phyloP scores from a whole-genome alignment of 2,888 invertebrate genomes.

The Orthosia gracilis region DNA sequence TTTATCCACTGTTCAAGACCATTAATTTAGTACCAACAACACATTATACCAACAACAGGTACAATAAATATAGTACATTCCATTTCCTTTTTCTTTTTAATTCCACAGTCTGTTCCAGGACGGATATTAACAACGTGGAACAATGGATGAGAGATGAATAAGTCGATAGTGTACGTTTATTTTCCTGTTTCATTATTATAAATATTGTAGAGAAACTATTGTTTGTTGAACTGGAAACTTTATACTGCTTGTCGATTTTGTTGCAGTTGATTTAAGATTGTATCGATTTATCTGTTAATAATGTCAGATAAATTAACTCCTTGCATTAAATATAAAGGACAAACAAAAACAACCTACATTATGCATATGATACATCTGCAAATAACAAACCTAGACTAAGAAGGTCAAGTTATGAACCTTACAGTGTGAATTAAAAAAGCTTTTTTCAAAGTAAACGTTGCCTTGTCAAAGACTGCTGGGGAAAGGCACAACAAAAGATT shows the following conservation, averaged over 20 bases:
- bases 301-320: no score
- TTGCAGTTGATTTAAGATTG: background rate
- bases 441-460: no score
- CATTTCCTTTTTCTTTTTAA: slow-evolving; percentile 68
- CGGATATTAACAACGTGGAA: slow-evolving; percentile 70
- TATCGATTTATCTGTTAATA: background rate
- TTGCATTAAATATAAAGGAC: no score
- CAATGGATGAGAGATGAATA: slow-evolving; percentile 62
- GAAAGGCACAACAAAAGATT: no score
- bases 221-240: slow-evolving; percentile 23
- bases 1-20: background rate
- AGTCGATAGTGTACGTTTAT: slow-evolving; percentile 51
- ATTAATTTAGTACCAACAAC: slow-evolving; percentile 23
- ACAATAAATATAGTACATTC: slow-evolving; percentile 59
- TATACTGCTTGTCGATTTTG: background rate
- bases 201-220: slow-evolving; percentile 21
- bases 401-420: no score
- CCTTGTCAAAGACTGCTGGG: no score
- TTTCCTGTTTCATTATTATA: slow-evolving; percentile 37
- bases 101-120: slow-evolving; percentile 57
- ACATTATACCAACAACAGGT: slow-evolving; percentile 38
- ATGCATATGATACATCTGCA: no score
- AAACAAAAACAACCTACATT: no score
- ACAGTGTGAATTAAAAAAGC: no score
- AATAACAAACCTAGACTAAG: no score